Evolutionary conservation across 2,113 vertebrate genomes (phyloP), one percentile per base, ranked within the genome.

Genomic region (Plestiodon gilberti): DNA sequence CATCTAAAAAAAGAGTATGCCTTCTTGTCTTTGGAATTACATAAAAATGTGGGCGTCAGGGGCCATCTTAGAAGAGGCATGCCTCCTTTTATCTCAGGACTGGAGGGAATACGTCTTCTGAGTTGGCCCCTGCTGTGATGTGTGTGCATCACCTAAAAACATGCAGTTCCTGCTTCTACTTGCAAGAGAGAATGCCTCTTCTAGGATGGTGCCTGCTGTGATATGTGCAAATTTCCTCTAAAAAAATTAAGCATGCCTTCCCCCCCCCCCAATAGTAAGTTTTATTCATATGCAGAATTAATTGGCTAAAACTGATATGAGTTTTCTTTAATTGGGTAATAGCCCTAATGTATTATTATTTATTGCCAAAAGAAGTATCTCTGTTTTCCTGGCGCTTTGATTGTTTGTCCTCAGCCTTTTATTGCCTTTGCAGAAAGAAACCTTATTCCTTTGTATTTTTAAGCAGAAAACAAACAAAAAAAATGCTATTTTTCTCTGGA

Each of bases 401-500:
- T 57, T 82, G 40, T 93, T 83, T 92, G 90, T 82, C 61, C 22
- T 69, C 43, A 17, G 4, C 25, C 85, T 89, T 91, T 67, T 84
- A 90, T 75, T 88, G 86, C 87, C 91, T 4, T 89, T 89, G 83
- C 79, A 90, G 82, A 85, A 71, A 85, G 89, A 86, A 90, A 82
- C 89, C 81, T 84, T 88, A 93, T 89, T 84, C 90, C 94, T 89
- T 92, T 89, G 43, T 82, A 2, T 91, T 95, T 90, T 87, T 88
- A 93, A 3, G 35, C 35, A 74, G 13, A 43, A 64, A 15, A 20
- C 30, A 4, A 22, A 79, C 59, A 81, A 95, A 40, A 95, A 40
- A 95, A 96, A 92, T 88, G 40, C 79, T 85, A 69, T 86, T 93
- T 91, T 86, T 57, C 87, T 93, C 93, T 93, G 91, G 90, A 89